Percentiles rank a stretch among this genome's conserved stretches.
phyloP scores from a whole-genome alignment of 2,888 invertebrate genomes.

The Notocelia uddmanniana region DNA sequence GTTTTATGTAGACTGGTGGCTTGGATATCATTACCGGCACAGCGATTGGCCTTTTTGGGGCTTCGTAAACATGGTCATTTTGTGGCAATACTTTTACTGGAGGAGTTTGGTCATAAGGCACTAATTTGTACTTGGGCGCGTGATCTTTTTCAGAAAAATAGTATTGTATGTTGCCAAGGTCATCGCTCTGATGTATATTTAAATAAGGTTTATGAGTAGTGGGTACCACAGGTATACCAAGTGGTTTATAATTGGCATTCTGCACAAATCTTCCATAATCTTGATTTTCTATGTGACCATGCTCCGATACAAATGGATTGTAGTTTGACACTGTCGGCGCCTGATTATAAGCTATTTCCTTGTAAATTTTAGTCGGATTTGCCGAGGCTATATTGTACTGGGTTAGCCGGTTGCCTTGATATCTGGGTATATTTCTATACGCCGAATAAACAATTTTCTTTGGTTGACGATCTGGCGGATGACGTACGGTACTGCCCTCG shows the following conservation, averaged over 20 bases:
- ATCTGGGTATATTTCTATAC: constrained; percentile 76
- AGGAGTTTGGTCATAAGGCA: constrained; percentile 83
- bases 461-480: constrained; percentile 63
- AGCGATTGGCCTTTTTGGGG: constrained; percentile 60
- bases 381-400: constrained; percentile 80
- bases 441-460: constrained; percentile 68
- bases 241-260: constrained; percentile 63
- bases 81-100: constrained; percentile 64
- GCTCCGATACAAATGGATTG: constrained; percentile 62
- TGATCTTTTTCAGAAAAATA: constrained; percentile 73
- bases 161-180: constrained; percentile 68
- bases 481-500: constrained; percentile 62
- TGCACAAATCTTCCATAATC: constrained; percentile 62
- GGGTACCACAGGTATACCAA: constrained; percentile 57
- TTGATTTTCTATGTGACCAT: constrained; percentile 56
- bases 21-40: constrained; percentile 62
- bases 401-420: constrained; percentile 79
- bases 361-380: constrained; percentile 77
- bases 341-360: constrained; percentile 65
- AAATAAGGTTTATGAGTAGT: constrained; percentile 68
- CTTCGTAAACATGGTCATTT: constrained; percentile 57
- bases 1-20: constrained; percentile 69
- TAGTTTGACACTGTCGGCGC: constrained; percentile 63
- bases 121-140: constrained; percentile 73
- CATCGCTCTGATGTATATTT: constrained; percentile 66